A percentile compares a stretch with the other conserved stretches of the same genome.
Conservation (phyloP, 1,140 invertebrate species). For the Adoxophyes honmai region DNA sequence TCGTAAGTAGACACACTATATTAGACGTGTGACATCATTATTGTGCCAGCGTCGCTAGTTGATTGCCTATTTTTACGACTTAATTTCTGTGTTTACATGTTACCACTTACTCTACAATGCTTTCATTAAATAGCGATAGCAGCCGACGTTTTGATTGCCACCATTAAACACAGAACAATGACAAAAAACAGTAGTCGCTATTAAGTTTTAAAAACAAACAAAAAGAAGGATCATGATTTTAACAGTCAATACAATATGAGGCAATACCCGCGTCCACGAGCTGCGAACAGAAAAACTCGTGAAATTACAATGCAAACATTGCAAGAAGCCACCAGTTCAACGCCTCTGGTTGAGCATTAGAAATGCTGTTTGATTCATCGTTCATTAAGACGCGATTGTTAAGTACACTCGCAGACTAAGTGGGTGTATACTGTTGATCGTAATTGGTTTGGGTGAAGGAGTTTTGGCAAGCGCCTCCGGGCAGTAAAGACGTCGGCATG, state of each 20-base stretch:
- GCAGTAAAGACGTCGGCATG: constrained; percentile 53
- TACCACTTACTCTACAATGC: no score
- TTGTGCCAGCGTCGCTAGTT: constrained; percentile 37
- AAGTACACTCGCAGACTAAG: constrained; percentile 13
- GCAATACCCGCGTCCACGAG: no score
- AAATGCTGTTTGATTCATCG: not conserved
- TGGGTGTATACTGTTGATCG: constrained; percentile 21
- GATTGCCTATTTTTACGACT: constrained; percentile 30
- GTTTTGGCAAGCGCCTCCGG: constrained; percentile 26
- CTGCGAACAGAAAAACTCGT: not conserved
- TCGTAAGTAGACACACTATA: constrained; percentile 46
- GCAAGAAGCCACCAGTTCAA: constrained; percentile 1
- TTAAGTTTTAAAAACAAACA: no score
- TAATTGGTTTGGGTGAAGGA: constrained; percentile 20
- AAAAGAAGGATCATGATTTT: no score
- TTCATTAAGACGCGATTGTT: constrained; percentile 25
- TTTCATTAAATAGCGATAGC: no score
- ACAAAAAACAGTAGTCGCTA: no score
- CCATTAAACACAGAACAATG: no score
- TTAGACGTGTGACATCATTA: constrained; percentile 62
- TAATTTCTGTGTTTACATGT: constrained; percentile 17
- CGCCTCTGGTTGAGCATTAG: not conserved
- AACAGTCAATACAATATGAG: no score
- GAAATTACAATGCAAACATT: not conserved
- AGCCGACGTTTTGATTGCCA: no score